These are phyloP conservation scores for Podarcis muralis DNA, from an alignment of 2,113 vertebrate species.

Conservation along the genomic window DNA sequence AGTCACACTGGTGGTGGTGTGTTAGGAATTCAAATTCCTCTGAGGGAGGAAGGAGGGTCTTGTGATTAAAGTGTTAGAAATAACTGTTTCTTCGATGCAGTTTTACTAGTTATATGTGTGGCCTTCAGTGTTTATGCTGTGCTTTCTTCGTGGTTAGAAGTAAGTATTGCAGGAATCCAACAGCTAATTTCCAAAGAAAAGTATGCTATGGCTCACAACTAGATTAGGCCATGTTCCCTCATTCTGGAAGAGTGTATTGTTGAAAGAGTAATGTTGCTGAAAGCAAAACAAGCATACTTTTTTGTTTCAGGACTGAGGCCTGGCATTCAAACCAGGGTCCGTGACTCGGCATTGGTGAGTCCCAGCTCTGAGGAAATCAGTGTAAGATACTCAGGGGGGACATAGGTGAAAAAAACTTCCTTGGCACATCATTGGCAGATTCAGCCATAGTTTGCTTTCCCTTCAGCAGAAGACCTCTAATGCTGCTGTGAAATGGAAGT, in stretches of 20 bases:
- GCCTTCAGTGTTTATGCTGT: neutral
- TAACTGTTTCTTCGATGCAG: slow-evolving; percentile 17
- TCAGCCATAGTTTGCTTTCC: neutral
- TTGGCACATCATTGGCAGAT: neutral
- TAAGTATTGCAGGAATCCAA: neutral
- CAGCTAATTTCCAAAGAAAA: neutral
- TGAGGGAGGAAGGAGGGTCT: neutral
- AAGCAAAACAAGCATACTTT: neutral
- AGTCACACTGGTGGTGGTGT: slow-evolving; percentile 38
- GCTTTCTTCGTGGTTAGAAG: neutral
- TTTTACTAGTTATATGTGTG: slow-evolving; percentile 23
- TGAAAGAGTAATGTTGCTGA: neutral
- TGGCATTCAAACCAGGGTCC: neutral
- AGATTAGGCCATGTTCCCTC: neutral
- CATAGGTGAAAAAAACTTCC: neutral
- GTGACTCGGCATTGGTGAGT: neutral
- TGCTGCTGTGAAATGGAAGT: neutral
- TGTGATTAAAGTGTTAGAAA: slow-evolving; percentile 25
- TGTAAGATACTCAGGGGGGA: neutral
- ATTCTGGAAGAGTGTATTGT: neutral
- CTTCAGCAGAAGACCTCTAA: neutral
- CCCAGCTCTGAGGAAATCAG: neutral
- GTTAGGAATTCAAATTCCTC: slow-evolving; percentile 16
- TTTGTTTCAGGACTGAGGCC: neutral
- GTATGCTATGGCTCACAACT: neutral